Percentiles rank a stretch among this genome's conserved stretches.
Evolutionary conservation across 2,113 vertebrate genomes (phyloP).

Genomic region (Calyptomena viridis): DNA sequence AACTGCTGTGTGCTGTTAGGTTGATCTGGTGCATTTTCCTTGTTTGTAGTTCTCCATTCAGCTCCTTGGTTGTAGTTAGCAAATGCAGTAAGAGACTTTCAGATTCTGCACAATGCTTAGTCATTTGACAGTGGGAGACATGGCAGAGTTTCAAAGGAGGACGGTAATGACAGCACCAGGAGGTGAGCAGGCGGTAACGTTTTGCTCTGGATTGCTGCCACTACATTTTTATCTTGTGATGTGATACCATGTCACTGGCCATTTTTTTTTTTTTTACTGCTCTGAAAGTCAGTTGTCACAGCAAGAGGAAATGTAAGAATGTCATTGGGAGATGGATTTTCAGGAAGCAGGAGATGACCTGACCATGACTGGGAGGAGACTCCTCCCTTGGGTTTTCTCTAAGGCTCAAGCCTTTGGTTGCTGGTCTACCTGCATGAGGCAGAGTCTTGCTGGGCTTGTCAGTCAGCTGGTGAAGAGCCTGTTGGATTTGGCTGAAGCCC

Average conservation of each 20-base stretch:
- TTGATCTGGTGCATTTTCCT: background rate
- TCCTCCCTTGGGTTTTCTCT: background rate
- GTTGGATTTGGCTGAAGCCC: background rate
- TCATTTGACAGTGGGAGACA: background rate
- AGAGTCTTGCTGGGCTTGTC: background rate
- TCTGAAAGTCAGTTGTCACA: background rate
- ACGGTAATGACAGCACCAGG: background rate
- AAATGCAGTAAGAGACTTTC: background rate
- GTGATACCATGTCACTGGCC: background rate
- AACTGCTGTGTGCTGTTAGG: accelerated
- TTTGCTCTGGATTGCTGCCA: background rate
- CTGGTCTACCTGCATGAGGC: background rate
- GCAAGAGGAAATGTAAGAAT: background rate
- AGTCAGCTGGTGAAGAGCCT: background rate
- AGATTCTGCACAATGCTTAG: background rate
- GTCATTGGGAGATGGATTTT: background rate
- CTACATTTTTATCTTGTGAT: background rate
- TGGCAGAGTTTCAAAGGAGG: background rate
- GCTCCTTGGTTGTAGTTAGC: background rate
- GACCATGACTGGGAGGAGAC: background rate
- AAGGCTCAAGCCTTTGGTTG: background rate
- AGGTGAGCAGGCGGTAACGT: background rate
- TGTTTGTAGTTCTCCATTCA: background rate
- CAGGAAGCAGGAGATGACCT: background rate
- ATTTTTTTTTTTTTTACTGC: background rate